Evolutionary conservation across 2,113 vertebrate genomes (phyloP).

Genomic region (Thamnaconus septentrionalis): DNA sequence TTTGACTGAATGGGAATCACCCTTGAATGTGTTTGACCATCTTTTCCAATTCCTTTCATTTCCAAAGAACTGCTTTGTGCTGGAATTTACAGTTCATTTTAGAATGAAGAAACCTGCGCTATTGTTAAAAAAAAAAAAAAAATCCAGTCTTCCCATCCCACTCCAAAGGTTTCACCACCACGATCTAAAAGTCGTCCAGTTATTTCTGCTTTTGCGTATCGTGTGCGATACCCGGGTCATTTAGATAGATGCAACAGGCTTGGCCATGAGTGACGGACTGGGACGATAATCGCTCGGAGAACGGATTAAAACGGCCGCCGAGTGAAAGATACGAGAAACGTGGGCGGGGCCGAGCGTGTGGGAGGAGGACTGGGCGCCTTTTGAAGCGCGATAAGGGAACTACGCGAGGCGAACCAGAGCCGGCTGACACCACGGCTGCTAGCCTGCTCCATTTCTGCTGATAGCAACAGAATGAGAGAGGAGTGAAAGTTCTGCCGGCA

Average conservation of each 20-base stretch:
- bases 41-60: no score
- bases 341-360: conserved; percentile 38
- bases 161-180: no score
- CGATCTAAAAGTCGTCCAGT: no score
- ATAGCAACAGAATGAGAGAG: conserved; percentile 47
- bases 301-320: conserved; percentile 19
- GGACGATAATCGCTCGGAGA: conserved; percentile 32
- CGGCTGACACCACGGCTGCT: conserved; percentile 65
- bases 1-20: no score
- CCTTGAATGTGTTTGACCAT: no score
- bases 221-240: not conserved
- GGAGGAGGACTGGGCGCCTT: conserved; percentile 48
- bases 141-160: no score
- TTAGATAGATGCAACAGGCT: conserved; percentile 21
- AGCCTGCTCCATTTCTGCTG: conserved; percentile 53
- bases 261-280: conserved; percentile 10
- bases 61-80: no score
- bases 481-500: conserved; percentile 36
- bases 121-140: no score
- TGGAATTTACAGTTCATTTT: no score
- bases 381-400: conserved; percentile 68
- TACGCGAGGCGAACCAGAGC: conserved; percentile 38
- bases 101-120: no score
- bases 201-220: no score
- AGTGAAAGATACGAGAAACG: conserved; percentile 30